Evolutionary conservation across 2,113 vertebrate genomes (phyloP), one percentile per base, ranked within the genome.

Genomic region (Nerophis ophidion): DNA sequence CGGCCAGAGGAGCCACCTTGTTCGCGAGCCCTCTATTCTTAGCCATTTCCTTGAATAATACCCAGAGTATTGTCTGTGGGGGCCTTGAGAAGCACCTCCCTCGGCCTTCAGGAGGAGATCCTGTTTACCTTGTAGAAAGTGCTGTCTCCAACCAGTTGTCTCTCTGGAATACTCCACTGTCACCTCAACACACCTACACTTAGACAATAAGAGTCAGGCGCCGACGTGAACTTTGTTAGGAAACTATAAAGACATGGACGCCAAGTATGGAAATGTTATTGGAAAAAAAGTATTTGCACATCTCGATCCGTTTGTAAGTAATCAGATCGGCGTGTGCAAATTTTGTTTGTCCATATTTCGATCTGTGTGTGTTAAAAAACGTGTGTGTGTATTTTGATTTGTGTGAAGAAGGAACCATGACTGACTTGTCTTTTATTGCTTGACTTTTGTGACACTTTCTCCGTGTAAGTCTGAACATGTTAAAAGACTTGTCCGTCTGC

Each of bases 31-130:
- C 85, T 86, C 88, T 90, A 90, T 90, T 91, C 89, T 88, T 89
- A 89, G 87, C 77, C 70, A 59, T 83, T 90, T 89, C 90, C 86
- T 79, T 87, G 88, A 82, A 87, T 83, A 89, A 87, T 86, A 88
- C 72, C 80, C 84, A 89, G 83, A 84, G 87, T 83, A 90, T 89
- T 89, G 89, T 91, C 88, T 90, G 84, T 63, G 74, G 81, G 77
- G 79, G 82, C 84, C 86, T 86, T 88, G 83, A 86, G 76, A 78
- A 86, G 79, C 55, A 81, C 81, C 86, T 81, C 86, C 82, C 80
- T 72, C 71, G 76, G 86, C 88, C 87, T 86, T 82, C 80, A 81
- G 78, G 76, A 86, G 68, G 48, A 88, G 82, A 89, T 90, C 90
- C 88, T 89, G 90, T 90, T 91, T 89, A 89, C 84, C 84, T 88